These are phyloP conservation scores for Kryptolebias marmoratus DNA, from an alignment of 2,113 vertebrate species.

Conservation along the genomic window DNA sequence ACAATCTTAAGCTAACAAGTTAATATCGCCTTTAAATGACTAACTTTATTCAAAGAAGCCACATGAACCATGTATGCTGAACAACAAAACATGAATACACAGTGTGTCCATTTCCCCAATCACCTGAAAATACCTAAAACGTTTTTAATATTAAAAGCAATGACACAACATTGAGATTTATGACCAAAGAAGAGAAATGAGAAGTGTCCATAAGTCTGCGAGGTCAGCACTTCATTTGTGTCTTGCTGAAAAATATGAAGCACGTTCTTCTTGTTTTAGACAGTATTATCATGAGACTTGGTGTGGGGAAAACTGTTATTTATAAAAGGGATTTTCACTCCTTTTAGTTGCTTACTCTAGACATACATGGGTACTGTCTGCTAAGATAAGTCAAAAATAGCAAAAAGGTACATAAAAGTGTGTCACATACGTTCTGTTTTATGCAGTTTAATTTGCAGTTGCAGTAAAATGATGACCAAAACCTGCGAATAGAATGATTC, in stretches of 20 bases:
- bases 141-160: conserved; percentile 16
- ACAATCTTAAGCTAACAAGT: conserved; percentile 63
- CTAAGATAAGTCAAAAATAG: conserved; percentile 21
- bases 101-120: conserved; percentile 31
- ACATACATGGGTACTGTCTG: conserved; percentile 26
- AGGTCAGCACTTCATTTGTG: conserved; percentile 62
- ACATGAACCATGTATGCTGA: conserved; percentile 47
- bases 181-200: conserved; percentile 63
- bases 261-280: conserved; percentile 65
- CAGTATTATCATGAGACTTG: conserved; percentile 74
- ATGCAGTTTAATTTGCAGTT: conserved; percentile 45
- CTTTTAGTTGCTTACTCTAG: too few relatives aligned
- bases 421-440: conserved; percentile 47
- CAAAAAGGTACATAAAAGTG: conserved; percentile 36
- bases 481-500: conserved; percentile 53
- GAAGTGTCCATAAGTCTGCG: conserved; percentile 45
- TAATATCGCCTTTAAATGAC: conserved; percentile 62
- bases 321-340: conserved; percentile 51
- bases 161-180: conserved; percentile 39
- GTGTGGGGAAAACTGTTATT: conserved; percentile 46
- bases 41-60: conserved; percentile 45
- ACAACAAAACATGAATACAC: conserved; percentile 28
- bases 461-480: conserved; percentile 64
- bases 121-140: conserved; percentile 28
- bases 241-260: conserved; percentile 64